Conservation (phyloP, 2,797 vertebrate species). For the Tangara arthus region DNA sequence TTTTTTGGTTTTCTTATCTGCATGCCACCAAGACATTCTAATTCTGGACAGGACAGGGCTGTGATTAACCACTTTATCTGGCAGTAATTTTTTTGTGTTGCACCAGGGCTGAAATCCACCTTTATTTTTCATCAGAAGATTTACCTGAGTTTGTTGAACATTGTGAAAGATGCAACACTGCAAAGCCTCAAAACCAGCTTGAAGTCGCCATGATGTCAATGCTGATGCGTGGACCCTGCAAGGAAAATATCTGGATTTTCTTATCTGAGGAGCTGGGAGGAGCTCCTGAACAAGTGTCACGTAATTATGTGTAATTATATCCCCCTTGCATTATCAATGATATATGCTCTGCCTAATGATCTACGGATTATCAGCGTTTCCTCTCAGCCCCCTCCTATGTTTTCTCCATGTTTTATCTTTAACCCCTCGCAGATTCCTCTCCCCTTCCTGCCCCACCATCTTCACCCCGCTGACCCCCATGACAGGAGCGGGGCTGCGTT, state of each 20-base stretch:
- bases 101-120: neutral
- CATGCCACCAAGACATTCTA: neutral
- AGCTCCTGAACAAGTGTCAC: neutral
- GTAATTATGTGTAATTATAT: conserved; percentile 26
- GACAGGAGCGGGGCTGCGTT: neutral
- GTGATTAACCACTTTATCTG: neutral
- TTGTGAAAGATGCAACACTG: neutral
- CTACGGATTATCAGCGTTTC: conserved; percentile 29
- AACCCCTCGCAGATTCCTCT: conserved; percentile 35
- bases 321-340: neutral
- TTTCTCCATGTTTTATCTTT: conserved; percentile 21
- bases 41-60: neutral
- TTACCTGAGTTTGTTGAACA: neutral
- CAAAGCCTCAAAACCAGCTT: neutral
- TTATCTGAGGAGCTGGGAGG: neutral
- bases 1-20: neutral
- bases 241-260: neutral
- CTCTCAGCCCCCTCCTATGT: neutral
- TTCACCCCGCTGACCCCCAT: neutral
- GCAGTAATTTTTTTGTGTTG: neutral
- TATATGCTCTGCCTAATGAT: conserved; percentile 47
- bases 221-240: neutral
- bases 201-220: neutral
- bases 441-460: neutral
- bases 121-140: neutral